Conservation (phyloP, 1,140 invertebrate genomes). For the Leptonema lineaticorne region DNA sequence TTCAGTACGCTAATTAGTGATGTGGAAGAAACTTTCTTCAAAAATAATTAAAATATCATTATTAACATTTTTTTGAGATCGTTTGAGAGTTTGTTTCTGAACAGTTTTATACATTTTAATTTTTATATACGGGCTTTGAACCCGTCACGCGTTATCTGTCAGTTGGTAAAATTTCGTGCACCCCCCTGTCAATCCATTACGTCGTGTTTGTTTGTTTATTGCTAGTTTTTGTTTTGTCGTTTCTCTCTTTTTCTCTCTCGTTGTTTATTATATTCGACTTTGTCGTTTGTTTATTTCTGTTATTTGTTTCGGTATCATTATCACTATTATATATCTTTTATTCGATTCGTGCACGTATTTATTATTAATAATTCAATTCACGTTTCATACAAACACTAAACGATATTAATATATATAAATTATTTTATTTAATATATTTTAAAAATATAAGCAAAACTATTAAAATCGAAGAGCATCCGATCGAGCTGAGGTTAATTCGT, state of each 20-base stretch:
- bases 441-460: neutral
- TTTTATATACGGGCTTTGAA: no score
- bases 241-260: no score
- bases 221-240: no score
- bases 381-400: neutral
- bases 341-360: neutral
- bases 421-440: no score
- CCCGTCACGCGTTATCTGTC: neutral
- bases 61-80: no score
- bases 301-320: neutral
- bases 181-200: slow-evolving; percentile 1
- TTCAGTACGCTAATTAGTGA: no score
- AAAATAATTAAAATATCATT: no score
- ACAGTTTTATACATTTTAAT: no score
- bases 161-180: neutral
- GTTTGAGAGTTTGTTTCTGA: no score
- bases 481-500: slow-evolving; percentile 33
- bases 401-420: no score
- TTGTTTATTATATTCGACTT: neutral
- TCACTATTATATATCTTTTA: neutral
- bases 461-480: neutral
- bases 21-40: no score
- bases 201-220: slow-evolving; percentile 1
- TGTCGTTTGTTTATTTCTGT: neutral
- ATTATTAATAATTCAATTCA: neutral